phyloP scores from a whole-genome alignment of 2,888 invertebrate species.

The Plutella xylostella region DNA sequence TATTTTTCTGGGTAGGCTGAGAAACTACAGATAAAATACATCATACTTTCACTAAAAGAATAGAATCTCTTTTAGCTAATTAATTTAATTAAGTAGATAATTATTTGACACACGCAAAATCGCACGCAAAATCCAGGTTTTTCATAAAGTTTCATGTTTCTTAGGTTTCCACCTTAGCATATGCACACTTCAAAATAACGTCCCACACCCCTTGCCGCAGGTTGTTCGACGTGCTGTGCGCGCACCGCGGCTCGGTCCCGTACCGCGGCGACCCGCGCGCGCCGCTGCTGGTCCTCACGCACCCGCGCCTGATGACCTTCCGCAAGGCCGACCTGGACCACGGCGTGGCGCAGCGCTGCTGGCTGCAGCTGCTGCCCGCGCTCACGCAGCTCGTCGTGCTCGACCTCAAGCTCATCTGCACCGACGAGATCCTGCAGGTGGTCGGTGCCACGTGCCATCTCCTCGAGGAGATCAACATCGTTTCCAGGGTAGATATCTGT shows the following conservation, averaged over 20 bases:
- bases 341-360: constrained; percentile 49
- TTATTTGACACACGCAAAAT: too few species aligned
- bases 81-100: too few species aligned
- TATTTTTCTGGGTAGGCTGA: too few species aligned
- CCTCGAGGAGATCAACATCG: constrained; percentile 59
- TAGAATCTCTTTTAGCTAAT: too few species aligned
- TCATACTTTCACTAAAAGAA: too few species aligned
- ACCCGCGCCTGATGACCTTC: constrained; percentile 56
- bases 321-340: constrained; percentile 60
- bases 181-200: too few species aligned
- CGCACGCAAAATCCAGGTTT: too few species aligned
- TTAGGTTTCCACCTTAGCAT: too few species aligned
- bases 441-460: constrained; percentile 44
- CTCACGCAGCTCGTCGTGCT: constrained; percentile 49
- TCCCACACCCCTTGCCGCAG: too few species aligned
- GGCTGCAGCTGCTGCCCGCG: constrained; percentile 45
- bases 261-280: constrained; percentile 54
- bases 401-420: constrained; percentile 62
- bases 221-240: constrained; percentile 65
- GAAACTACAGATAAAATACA: too few species aligned
- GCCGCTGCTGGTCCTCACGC: constrained; percentile 51
- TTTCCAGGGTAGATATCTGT: constrained; percentile 57
- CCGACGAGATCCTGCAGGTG: constrained; percentile 59
- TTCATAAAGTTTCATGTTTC: too few species aligned
- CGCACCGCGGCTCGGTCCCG: constrained; percentile 49